Conservation (phyloP, 2,888 invertebrate species). For the Vannuccia rotundouncinata region DNA sequence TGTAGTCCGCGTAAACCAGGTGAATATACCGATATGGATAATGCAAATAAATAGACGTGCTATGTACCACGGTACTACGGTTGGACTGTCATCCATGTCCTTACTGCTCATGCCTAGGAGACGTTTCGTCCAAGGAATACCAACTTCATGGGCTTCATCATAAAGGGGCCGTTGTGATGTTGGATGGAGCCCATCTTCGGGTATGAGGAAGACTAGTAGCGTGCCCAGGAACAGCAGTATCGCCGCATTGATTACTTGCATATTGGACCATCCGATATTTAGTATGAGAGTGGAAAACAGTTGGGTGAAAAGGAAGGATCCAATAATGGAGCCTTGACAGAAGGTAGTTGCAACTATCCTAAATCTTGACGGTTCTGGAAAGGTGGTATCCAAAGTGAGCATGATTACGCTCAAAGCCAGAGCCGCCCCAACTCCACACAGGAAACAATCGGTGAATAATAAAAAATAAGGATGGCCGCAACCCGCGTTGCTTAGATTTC, state of each 20-base stretch:
- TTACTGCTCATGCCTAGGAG: constrained; percentile 2
- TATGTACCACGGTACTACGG: constrained; percentile 27
- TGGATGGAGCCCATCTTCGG: constrained; percentile 14
- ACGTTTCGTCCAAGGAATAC: neutral
- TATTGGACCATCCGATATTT: constrained; percentile 2
- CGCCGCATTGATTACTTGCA: constrained; percentile 18
- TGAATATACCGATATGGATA: constrained; percentile 27
- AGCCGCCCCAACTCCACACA: constrained; percentile 32
- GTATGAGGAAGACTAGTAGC: neutral
- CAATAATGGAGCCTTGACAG: constrained; percentile 33
- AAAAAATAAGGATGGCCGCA: constrained; percentile 22
- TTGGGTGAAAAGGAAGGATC: constrained; percentile 14
- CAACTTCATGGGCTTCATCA: neutral
- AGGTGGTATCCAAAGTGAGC: constrained; percentile 17
- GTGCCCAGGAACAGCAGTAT: neutral
- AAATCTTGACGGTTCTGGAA: constrained; percentile 18
- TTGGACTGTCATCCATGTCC: constrained; percentile 29
- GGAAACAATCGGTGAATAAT: constrained; percentile 27
- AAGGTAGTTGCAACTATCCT: constrained; percentile 25
- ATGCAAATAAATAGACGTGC: neutral
- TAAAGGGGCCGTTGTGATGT: neutral
- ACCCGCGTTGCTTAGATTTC: neutral
- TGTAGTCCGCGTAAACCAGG: neutral
- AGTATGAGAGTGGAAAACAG: neutral
- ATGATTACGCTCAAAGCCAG: constrained; percentile 27